Evolutionary conservation across 2,113 vertebrate genomes (phyloP), one percentile per base, ranked within the genome.

Genomic region (Hystrix cristata): DNA sequence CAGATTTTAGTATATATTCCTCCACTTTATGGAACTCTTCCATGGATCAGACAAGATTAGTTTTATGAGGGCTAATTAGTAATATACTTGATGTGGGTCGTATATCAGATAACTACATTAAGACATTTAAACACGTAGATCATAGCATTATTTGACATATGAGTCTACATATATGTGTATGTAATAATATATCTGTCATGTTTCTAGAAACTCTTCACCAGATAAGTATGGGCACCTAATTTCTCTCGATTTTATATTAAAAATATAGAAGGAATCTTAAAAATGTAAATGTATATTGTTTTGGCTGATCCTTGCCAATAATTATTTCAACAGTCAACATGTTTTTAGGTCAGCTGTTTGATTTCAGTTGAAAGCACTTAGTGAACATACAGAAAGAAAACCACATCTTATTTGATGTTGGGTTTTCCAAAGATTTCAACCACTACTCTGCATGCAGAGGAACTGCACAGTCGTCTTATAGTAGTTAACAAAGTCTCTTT

Each of bases 361-460:
- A 74, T 97, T 88, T 92, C 55, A 74, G 27, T 78, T 96, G 71
- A 71, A 97, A 98, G 2, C 95, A 89, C 82, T 97, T 97, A n/a
- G 7, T 96, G 43, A 79, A 31, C 74, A 95, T 95, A 96, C 53
- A 90, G 65, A 95, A 90, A 86, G 80, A 96, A 96, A 96, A 96
- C 92, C 38, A 97, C 84, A 97, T 94, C 13, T 78, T 94, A 98
- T 97, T 76, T 98, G 95, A 95, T 97, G 72, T 83, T 96, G 27
- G 93, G 18, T 71, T 97, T 98, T 96, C 76, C 95, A 96, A 92
- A 80, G 43, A 60, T 91, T 96, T 83, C 0, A 1, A 38, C 43
- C 81, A 83, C 69, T 82, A 83, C 60, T 25, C 23, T n/a, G 38
- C 82, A 96, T 95, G 92, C 74, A 90, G 86, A 84, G 71, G 60